phyloP scores from a whole-genome alignment of 1,140 invertebrate genomes.

The Drosophila nigrodunni region DNA sequence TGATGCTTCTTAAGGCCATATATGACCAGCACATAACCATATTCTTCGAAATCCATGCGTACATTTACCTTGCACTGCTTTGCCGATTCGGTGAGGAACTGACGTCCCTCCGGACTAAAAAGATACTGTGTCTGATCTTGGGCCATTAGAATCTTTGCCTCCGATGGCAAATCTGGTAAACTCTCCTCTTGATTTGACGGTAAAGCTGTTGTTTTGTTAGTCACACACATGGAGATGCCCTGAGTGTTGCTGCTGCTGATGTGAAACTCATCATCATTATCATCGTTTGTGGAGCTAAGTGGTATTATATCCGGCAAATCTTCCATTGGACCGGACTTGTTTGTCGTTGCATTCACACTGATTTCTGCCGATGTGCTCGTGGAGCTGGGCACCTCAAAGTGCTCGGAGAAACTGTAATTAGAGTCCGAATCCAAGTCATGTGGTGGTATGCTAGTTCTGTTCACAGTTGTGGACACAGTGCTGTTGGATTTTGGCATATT shows the following conservation, averaged over 20 bases:
- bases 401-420: slow-evolving; percentile 83
- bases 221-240: slow-evolving; percentile 74
- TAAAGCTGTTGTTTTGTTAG: slow-evolving; percentile 10
- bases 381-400: slow-evolving; percentile 72
- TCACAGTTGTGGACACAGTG: not conserved
- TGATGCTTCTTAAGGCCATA: slow-evolving; percentile 85
- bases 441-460: slow-evolving; percentile 9
- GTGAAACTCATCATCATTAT: slow-evolving; percentile 15
- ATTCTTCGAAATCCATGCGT: slow-evolving; percentile 78
- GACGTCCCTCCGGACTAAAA: slow-evolving; percentile 83
- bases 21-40: slow-evolving; percentile 85
- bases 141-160: slow-evolving; percentile 85
- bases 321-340: slow-evolving; percentile 40
- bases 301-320: slow-evolving; percentile 72
- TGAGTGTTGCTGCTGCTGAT: slow-evolving; percentile 24
- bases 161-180: slow-evolving; percentile 54
- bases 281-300: slow-evolving; percentile 19
- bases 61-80: slow-evolving; percentile 84
- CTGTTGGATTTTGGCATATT: slow-evolving; percentile 1
- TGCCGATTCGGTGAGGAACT: slow-evolving; percentile 81
- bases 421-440: slow-evolving; percentile 77
- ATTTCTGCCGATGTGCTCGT: slow-evolving; percentile 28
- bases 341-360: not conserved
- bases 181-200: not conserved
- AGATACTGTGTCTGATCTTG: slow-evolving; percentile 85